phyloP scores from a whole-genome alignment of 2,888 invertebrate species.

The Drosophila longiperda region DNA sequence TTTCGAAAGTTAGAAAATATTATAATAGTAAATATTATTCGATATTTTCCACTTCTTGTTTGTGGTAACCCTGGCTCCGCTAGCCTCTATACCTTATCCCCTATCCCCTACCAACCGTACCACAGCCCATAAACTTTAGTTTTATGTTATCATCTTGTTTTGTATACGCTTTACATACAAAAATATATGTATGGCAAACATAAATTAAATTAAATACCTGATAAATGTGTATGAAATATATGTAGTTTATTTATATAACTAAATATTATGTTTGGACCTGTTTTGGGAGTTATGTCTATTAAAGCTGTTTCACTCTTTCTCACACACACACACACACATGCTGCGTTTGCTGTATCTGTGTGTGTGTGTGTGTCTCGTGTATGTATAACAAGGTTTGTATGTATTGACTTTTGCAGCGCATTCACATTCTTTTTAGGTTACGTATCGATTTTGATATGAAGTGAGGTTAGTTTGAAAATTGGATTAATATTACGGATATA shows the following conservation, averaged over 20 bases:
- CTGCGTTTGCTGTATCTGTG: conserved; percentile 20
- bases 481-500: conserved; percentile 26
- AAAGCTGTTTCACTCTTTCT: conserved; percentile 57
- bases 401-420: conserved; percentile 63
- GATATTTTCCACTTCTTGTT: not conserved
- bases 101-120: not conserved
- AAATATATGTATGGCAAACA: conserved; percentile 19
- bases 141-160: conserved; percentile 12
- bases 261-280: conserved; percentile 23
- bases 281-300: conserved; percentile 54
- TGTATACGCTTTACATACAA: conserved; percentile 18
- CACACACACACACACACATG: conserved; percentile 15
- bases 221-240: conserved; percentile 11
- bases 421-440: conserved; percentile 78
- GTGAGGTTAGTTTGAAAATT: conserved; percentile 67
- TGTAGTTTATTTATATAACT: not conserved
- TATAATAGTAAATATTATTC: not conserved
- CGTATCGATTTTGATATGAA: conserved; percentile 74
- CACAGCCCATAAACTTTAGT: not conserved
- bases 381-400: conserved; percentile 52
- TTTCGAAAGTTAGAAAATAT: conserved; percentile 17
- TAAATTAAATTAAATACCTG: conserved; percentile 19
- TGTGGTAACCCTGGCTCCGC: not conserved
- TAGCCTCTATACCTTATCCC: not conserved
- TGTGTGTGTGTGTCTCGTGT: conserved; percentile 42